These are phyloP conservation scores for Bradypodion pumilum DNA, from an alignment of 2,797 vertebrate species.

Conservation along the genomic window DNA sequence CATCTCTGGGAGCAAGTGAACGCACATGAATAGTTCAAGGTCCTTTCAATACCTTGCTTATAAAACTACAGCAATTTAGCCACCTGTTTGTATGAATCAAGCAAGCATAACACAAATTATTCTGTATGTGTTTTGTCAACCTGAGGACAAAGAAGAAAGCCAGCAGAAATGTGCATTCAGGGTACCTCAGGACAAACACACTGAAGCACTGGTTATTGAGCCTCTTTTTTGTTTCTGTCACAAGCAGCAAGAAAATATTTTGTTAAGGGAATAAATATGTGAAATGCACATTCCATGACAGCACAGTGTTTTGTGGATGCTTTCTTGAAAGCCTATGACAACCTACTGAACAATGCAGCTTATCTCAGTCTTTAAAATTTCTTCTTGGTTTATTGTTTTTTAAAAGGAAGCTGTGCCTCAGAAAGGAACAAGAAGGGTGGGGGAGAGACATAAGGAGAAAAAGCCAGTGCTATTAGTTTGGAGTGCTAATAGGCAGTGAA, in stretches of 20 bases:
- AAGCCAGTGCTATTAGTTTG: conserved; percentile 70
- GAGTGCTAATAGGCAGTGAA: conserved; percentile 72
- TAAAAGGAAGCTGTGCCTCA: conserved; percentile 70
- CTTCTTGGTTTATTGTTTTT: conserved; percentile 63
- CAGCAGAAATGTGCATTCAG: not conserved
- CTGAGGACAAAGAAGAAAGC: conserved; percentile 8
- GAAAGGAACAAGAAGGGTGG: conserved; percentile 57
- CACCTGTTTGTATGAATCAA: not conserved
- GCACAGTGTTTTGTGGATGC: conserved; percentile 45
- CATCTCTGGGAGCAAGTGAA: not conserved
- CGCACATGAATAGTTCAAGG: not conserved
- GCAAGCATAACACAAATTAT: not conserved
- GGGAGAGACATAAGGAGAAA: conserved; percentile 67
- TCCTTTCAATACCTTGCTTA: not conserved
- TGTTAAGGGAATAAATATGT: conserved; percentile 27
- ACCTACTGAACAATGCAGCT: conserved; percentile 63
- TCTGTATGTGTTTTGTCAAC: not conserved
- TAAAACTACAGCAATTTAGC: not conserved
- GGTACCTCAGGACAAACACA: conserved; percentile 24
- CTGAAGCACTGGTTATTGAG: conserved; percentile 36
- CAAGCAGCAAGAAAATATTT: conserved; percentile 48
- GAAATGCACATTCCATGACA: conserved; percentile 46
- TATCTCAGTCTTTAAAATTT: conserved; percentile 52
- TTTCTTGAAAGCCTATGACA: conserved; percentile 48
- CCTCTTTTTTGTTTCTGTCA: conserved; percentile 42